These are phyloP conservation scores for Acronicta alni DNA, from an alignment of 2,888 invertebrate genomes.

Conservation along the genomic window DNA sequence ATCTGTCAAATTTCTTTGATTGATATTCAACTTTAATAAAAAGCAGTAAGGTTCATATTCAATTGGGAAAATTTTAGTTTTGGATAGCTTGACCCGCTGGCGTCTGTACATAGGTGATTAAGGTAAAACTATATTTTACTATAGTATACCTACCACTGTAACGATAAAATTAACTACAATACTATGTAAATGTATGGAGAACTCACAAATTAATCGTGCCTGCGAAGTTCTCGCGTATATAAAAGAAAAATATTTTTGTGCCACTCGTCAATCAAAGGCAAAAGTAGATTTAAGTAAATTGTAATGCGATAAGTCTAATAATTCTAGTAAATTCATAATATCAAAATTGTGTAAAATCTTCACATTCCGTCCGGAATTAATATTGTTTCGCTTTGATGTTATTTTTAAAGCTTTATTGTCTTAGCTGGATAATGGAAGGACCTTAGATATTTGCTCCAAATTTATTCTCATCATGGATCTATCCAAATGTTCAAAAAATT, in stretches of 20 bases:
- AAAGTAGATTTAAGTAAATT: slow-evolving; percentile 29
- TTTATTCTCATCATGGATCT: background rate
- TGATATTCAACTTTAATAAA: too few species aligned
- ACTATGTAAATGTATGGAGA: slow-evolving; percentile 37
- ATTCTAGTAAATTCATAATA: slow-evolving; percentile 23
- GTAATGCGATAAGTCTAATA: slow-evolving; percentile 21
- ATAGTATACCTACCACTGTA: slow-evolving; percentile 41
- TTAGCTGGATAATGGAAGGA: background rate
- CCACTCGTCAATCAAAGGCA: slow-evolving; percentile 40
- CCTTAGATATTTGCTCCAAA: background rate
- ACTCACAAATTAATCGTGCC: slow-evolving; percentile 58
- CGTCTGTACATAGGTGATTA: slow-evolving; percentile 42
- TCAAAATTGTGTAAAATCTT: slow-evolving; percentile 39
- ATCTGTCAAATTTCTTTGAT: too few species aligned
- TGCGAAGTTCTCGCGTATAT: slow-evolving; percentile 41
- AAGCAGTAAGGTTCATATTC: too few species aligned
- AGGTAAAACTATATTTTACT: slow-evolving; percentile 58
- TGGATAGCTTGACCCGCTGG: too few species aligned
- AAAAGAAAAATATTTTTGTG: slow-evolving; percentile 46
- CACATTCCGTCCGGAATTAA: slow-evolving; percentile 52
- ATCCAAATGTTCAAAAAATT: background rate
- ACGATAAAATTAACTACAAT: slow-evolving; percentile 41
- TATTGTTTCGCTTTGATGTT: slow-evolving; percentile 10
- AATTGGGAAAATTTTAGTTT: too few species aligned
- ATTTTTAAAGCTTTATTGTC: slow-evolving; percentile 2